Evolutionary conservation across 23 tunicate species (phyloP), one percentile per base, ranked within the genome.

Genomic region (Corella eumyota): DNA sequence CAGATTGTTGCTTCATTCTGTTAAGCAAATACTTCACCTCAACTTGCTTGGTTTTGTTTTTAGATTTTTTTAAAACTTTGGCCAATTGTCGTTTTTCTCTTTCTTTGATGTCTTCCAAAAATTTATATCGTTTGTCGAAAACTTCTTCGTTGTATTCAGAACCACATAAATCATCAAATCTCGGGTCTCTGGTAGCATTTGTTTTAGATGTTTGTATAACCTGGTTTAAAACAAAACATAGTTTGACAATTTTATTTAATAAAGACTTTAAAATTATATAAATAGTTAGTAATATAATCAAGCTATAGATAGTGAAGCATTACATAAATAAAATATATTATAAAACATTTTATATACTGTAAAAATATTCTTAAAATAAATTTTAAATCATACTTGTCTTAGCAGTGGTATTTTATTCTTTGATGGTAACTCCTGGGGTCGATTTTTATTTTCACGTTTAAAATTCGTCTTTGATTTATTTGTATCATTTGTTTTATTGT

Each of bases 101-200:
- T 1, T 66, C 68, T 33, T 69, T 62, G 20, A 86, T 66, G 27
- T 86, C 71, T 20, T 66, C 58, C 25, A 86, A 60, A 66, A 86
- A 86, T 30, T 65, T 19, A 58, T 66, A 86, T 3, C 73, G 35
- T 23, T 70, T 71, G 50, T 86, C 71, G 51, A 77, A 86, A 15
- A 68, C 49, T 22, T 77, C 95, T 66, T 86, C 66, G 36, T 78
- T 51, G 30, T 80, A 86, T 36, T 86, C 60, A 3, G 80, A 56
- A 24, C 95, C 95, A 62, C 95, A 86, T 22, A 86, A 53, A 40
- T 73, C 64, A 56, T 86, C 95, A 86, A 86, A 86, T 48, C 95
- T 60, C 36, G 95, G 95, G 48, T 86, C 95, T 40, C 95, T 46
- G 30, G 76, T 49, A 2, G 55, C 11, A 32, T 19, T 25, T 24